Conservation (phyloP, 2,797 vertebrate species). For the Myotis planiceps region DNA sequence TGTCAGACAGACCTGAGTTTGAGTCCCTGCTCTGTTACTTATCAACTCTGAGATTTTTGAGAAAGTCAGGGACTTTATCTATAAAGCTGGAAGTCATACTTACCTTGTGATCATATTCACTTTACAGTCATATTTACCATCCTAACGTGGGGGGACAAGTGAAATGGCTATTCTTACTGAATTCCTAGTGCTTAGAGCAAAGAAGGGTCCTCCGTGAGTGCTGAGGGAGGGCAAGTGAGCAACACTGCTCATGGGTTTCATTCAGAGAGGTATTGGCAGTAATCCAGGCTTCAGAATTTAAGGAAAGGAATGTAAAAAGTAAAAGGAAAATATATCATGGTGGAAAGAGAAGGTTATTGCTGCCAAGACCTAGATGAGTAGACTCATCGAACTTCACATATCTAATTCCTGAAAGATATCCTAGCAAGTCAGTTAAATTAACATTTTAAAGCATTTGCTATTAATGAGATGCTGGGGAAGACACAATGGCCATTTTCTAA, state of each 20-base stretch:
- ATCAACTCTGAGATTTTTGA: background rate
- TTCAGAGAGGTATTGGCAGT: background rate
- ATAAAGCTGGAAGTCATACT: background rate
- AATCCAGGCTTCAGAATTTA: background rate
- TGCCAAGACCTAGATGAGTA: background rate
- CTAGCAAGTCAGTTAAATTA: background rate
- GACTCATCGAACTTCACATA: background rate
- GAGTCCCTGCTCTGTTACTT: background rate
- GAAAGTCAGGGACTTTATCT: background rate
- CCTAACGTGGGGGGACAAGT: background rate
- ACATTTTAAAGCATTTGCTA: background rate
- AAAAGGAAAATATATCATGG: background rate
- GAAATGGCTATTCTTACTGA: background rate
- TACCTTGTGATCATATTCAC: background rate
- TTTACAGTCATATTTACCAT: background rate
- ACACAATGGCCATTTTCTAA: background rate
- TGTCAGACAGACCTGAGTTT: background rate
- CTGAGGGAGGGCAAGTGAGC: background rate
- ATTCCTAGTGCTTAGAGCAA: background rate
- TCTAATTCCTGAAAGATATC: background rate
- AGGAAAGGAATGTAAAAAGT: background rate
- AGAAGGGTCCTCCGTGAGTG: background rate
- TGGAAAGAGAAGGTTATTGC: background rate
- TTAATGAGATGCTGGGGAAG: background rate
- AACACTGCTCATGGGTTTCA: background rate